Percentiles rank a stretch among this genome's conserved stretches.
phyloP scores from a whole-genome alignment of 1,140 invertebrate genomes.

The Araneus ventricosus region DNA sequence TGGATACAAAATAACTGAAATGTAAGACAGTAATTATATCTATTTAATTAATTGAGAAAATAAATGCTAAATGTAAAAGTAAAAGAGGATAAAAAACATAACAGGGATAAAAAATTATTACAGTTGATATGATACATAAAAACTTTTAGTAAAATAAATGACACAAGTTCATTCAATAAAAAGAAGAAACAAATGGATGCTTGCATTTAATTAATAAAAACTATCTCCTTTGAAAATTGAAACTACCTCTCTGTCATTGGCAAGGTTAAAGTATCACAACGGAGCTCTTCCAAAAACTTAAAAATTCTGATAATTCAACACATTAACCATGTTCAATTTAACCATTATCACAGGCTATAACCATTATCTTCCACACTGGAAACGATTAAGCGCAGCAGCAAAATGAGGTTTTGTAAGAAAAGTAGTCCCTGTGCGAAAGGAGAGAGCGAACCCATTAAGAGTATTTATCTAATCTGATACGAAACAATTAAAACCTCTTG shows the following conservation, averaged over 20 bases:
- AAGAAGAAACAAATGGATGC: too few relatives aligned
- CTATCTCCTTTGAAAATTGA: neutral
- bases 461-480: neutral
- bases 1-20: too few relatives aligned
- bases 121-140: too few relatives aligned
- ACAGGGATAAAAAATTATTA: too few relatives aligned
- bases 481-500: neutral
- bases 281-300: neutral
- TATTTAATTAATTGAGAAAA: too few relatives aligned
- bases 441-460: neutral
- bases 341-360: neutral
- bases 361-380: neutral
- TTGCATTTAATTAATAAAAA: too few relatives aligned
- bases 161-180: too few relatives aligned
- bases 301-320: neutral
- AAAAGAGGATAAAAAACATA: too few relatives aligned
- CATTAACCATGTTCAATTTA: neutral
- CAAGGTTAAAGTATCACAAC: neutral
- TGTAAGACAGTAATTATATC: too few relatives aligned
- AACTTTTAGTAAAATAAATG: too few relatives aligned
- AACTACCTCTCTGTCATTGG: neutral
- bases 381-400: neutral
- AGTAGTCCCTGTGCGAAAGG: neutral
- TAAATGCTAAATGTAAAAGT: too few relatives aligned
- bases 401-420: neutral